phyloP scores from a whole-genome alignment of 2,797 vertebrate species.

The Lepilemur septentrionalis region DNA sequence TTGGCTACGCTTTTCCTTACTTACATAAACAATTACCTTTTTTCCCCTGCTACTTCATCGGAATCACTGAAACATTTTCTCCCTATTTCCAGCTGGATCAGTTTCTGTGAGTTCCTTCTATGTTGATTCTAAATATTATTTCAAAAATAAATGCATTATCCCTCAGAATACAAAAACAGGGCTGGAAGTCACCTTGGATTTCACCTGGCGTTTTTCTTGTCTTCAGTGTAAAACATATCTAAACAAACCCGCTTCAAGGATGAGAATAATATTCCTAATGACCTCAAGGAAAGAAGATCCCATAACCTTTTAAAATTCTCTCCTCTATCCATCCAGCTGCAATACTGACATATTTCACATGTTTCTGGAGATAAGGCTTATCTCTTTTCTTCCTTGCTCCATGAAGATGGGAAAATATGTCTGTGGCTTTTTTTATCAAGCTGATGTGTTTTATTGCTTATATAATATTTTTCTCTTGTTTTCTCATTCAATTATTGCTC shows the following conservation, averaged over 20 bases:
- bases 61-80: conserved; percentile 10
- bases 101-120: neutral
- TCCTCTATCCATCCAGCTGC: neutral
- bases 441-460: neutral
- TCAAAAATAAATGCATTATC: neutral
- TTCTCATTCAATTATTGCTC: neutral
- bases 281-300: neutral
- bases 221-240: neutral
- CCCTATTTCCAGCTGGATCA: neutral
- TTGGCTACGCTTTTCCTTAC: neutral
- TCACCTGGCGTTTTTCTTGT: neutral
- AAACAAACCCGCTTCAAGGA: neutral
- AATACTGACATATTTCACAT: neutral
- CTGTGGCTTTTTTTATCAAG: neutral
- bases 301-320: neutral
- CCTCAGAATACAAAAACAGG: neutral
- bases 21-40: neutral
- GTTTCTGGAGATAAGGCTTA: conserved; percentile 9
- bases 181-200: neutral
- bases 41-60: neutral
- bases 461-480: neutral
- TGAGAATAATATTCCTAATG: neutral
- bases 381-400: neutral
- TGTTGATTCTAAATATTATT: conserved; percentile 22
- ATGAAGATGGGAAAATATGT: conserved; percentile 15